A percentile compares a stretch with the other conserved stretches of the same genome.
Evolutionary conservation across 2,797 vertebrate species (phyloP).

Genomic region (Phoebastria nigripes): DNA sequence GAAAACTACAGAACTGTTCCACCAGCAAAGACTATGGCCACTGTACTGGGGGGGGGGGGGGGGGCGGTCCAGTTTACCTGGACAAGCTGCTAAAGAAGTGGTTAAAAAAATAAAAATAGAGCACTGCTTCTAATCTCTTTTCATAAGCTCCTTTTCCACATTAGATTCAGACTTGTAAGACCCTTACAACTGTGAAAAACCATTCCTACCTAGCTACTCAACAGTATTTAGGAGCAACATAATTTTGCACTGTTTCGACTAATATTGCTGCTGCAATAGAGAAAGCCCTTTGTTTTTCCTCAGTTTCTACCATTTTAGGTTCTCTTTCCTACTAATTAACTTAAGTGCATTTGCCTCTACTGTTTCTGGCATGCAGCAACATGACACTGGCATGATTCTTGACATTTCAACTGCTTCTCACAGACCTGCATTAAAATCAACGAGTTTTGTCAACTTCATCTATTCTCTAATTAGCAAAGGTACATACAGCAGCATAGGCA

Average conservation of each 20-base stretch:
- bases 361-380: constrained; percentile 42
- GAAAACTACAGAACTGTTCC: not conserved
- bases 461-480: not conserved
- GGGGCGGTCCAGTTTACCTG: not conserved
- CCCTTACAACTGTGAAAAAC: not conserved
- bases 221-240: not conserved
- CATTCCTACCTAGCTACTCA: not conserved
- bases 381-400: constrained; percentile 34
- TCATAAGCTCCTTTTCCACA: not conserved
- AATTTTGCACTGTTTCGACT: not conserved
- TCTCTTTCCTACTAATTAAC: constrained; percentile 36
- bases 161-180: not conserved
- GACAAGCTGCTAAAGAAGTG: not conserved
- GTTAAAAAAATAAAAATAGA: not conserved
- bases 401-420: constrained; percentile 28
- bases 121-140: not conserved
- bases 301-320: constrained; percentile 25
- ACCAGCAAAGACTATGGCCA: not conserved
- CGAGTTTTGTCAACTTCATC: constrained; percentile 20
- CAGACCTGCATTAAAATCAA: constrained; percentile 18
- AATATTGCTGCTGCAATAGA: not conserved
- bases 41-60: no score
- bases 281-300: not conserved
- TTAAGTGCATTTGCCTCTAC: constrained; percentile 35
- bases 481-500: not conserved